Evolutionary conservation across 2,797 vertebrate genomes (phyloP), one percentile per base, ranked within the genome.

Genomic region (Naso thynnoides): DNA sequence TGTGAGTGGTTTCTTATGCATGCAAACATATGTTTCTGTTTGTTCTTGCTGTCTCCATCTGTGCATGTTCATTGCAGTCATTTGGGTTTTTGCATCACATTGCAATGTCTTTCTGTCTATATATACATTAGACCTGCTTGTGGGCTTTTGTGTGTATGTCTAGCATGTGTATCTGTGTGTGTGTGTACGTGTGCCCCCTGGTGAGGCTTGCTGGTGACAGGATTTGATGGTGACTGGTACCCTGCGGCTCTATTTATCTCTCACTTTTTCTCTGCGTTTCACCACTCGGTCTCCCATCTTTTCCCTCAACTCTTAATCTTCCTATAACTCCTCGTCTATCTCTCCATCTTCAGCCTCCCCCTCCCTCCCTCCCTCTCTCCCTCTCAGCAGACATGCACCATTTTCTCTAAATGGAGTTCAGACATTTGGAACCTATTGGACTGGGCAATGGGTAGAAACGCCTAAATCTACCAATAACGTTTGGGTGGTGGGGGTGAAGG

Each of bases 351-450:
- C 54, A 64, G 47, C 68, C 66, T 5, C 60, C 49, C 50, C 24
- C 47, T 29, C 48, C 36, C 11, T n/a, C n/a, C n/a, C 31, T 33
- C 21, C 3, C 9, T 38, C 61, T 16, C 60, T 66, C 79, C 24
- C 53, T 83, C 70, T 50, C 33, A 82, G 89, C 76, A 86, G 90
- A 89, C 85, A 88, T 69, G 86, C 81, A 81, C 83, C 86, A 85
- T 91, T 92, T 92, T 91, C 79, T 81, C 78, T 84, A 82, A 92
- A 91, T 78, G 82, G 84, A 87, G 79, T 78, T 90, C 81, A 91
- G 85, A 89, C 88, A 85, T 93, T 92, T 91, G 90, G 89, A 92
- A 89, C 84, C 83, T 71, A 88, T 67, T 88, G 82, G 83, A 85
- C 84, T 79, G 77, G 81, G 88, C 76, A 88, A 83, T 73, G 82